Conservation (phyloP, 2,888 invertebrate genomes). For the Erebia aethiops region DNA sequence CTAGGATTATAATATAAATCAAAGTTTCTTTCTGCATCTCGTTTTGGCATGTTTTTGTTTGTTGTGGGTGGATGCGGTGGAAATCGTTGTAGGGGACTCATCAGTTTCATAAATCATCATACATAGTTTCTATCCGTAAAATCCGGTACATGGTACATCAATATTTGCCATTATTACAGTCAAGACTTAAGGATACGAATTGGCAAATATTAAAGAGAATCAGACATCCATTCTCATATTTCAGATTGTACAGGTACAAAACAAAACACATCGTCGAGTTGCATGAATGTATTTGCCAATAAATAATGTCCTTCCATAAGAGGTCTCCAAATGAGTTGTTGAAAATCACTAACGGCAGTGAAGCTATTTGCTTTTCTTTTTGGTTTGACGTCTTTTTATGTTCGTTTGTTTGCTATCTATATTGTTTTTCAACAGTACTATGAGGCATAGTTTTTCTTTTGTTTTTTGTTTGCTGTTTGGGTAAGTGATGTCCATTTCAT, state of each 20-base stretch:
- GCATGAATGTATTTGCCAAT: slow-evolving; percentile 83
- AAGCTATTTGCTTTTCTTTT: slow-evolving; percentile 59
- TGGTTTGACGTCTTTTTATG: slow-evolving; percentile 52
- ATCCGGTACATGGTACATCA: slow-evolving; percentile 1
- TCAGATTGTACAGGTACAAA: slow-evolving; percentile 29
- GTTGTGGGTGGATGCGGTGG: not conserved
- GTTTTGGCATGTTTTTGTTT: slow-evolving; percentile 25
- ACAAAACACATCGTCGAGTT: slow-evolving; percentile 40
- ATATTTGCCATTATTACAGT: not conserved
- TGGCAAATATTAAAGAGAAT: slow-evolving; percentile 19
- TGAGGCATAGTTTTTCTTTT: slow-evolving; percentile 37
- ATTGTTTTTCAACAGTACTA: slow-evolving; percentile 52
- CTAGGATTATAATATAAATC: not conserved
- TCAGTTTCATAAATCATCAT: not conserved
- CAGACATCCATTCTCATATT: slow-evolving; percentile 13
- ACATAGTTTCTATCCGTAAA: not conserved
- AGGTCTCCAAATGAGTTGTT: slow-evolving; percentile 48
- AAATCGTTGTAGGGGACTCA: not conserved
- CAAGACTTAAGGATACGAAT: not conserved
- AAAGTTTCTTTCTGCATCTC: slow-evolving; percentile 26
- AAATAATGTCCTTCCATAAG: slow-evolving; percentile 63
- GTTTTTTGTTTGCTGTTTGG: slow-evolving; percentile 51
- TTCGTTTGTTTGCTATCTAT: slow-evolving; percentile 73
- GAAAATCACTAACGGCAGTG: slow-evolving; percentile 60
- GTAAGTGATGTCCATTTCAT: slow-evolving; percentile 64